Base-by-base conservation (phyloP, 1,140 invertebrate species). In the Alviniconcha marisindica region DNA sequence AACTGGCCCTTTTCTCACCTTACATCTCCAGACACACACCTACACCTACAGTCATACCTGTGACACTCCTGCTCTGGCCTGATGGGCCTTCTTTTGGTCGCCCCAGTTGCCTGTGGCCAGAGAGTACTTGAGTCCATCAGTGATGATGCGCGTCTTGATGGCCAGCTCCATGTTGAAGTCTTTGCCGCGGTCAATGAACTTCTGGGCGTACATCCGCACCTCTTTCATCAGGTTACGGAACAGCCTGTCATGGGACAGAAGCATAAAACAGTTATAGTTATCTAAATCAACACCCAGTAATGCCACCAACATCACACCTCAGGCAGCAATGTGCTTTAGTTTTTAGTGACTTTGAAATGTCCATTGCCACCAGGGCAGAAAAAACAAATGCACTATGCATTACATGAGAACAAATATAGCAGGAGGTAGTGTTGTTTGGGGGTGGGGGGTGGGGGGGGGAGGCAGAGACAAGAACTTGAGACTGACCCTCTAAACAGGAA, bases 31-130 rank as follows among this genome's bases (percentile, higher is more conserved):
- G n/a, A n/a, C n/a, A n/a, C n/a, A n/a, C n/a, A n/a, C n/a, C n/a
- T n/a, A n/a, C n/a, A n/a, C n/a, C n/a, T n/a, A n/a, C n/a, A n/a
- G n/a, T n/a, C 56, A 76, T 85, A 95, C 95, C 95, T 98, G 97
- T 81, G 96, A 97, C 21, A 98, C 97, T 44, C 97, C 97, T 86
- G 98, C 98, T 93, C 98, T 95, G 10, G 97, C 97, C 94, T 99
- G 97, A 96, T 99, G 98, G 84, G 99, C 99, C 93, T 99, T 99
- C 93, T 99, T 99, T 93, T 99, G 99, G 93, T 99, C 99, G 54
- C 99, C 99, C 99, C 99, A 99, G 93, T 99, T 99, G 44, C 99
- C 99, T 56, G 99, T 99, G 89, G 99, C 98, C 85, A 99, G 94
- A 0, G 98, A 99, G 93, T 99, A 99, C 86, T 97, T 94, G 36